These are phyloP conservation scores for Papilio glaucus DNA, from an alignment of 1,140 invertebrate species.

Conservation along the genomic window DNA sequence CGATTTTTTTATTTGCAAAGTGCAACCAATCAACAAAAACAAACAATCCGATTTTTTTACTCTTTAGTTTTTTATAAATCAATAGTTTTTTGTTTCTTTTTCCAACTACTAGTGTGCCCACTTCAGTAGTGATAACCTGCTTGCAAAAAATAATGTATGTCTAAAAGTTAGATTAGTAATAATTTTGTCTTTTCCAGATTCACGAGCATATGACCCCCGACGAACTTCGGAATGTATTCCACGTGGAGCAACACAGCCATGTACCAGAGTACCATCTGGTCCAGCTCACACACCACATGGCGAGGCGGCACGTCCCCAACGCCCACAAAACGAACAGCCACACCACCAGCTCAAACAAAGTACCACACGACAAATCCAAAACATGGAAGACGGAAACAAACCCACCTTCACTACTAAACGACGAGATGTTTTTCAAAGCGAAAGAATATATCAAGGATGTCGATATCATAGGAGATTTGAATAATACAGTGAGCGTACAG, in stretches of 20 bases:
- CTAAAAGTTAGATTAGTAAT: slow-evolving; percentile 35
- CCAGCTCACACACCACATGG: slow-evolving; percentile 82
- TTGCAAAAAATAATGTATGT: too few relatives aligned
- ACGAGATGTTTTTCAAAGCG: slow-evolving; percentile 75
- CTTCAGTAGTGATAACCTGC: too few relatives aligned
- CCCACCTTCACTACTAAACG: slow-evolving; percentile 68
- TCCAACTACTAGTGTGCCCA: too few relatives aligned
- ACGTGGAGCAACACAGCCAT: slow-evolving; percentile 89
- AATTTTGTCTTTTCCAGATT: slow-evolving; percentile 85
- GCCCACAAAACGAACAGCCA: slow-evolving; percentile 64
- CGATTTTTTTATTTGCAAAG: too few relatives aligned
- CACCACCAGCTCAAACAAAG: slow-evolving; percentile 51
- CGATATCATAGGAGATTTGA: slow-evolving; percentile 74
- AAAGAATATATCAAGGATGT: slow-evolving; percentile 71
- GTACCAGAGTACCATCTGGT: slow-evolving; percentile 85
- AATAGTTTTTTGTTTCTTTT: too few relatives aligned
- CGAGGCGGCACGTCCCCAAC: slow-evolving; percentile 70
- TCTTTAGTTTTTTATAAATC: too few relatives aligned
- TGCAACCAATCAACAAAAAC: too few relatives aligned
- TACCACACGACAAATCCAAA: slow-evolving; percentile 75
- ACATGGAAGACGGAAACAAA: slow-evolving; percentile 57
- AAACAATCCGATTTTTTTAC: too few relatives aligned
- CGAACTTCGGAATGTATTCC: slow-evolving; percentile 91
- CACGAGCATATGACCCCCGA: slow-evolving; percentile 93
- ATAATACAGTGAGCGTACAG: slow-evolving; percentile 69